Conservation (phyloP, 2,797 vertebrate genomes). For the Ptychobarbus kaznakovi region DNA sequence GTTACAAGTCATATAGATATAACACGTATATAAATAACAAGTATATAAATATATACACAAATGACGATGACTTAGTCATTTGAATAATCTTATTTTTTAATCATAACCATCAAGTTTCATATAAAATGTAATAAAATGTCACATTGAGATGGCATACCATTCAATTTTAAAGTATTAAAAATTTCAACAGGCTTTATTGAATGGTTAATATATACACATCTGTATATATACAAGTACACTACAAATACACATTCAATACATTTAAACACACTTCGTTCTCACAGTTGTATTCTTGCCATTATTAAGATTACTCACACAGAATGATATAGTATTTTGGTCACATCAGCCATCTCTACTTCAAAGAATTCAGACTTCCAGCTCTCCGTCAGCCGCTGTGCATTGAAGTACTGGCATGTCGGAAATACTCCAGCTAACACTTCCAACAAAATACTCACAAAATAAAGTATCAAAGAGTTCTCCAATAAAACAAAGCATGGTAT, state of each 20-base stretch:
- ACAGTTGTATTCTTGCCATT: neutral
- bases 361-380: neutral
- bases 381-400: neutral
- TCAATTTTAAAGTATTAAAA: neutral
- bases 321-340: neutral
- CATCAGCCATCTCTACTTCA: neutral
- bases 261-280: neutral
- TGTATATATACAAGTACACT: neutral
- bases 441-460: slow-evolving; percentile 15
- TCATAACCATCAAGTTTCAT: neutral
- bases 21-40: neutral
- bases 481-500: slow-evolving; percentile 45
- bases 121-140: neutral
- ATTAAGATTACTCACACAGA: neutral
- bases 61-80: neutral
- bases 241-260: neutral
- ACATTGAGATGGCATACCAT: neutral
- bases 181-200: neutral
- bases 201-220: neutral
- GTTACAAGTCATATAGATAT: neutral
- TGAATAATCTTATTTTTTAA: neutral
- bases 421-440: slow-evolving; percentile 1
- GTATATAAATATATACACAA: neutral
- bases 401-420: neutral
- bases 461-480: slow-evolving; percentile 27